Evolutionary conservation across 2,888 invertebrate genomes (phyloP), one percentile per base, ranked within the genome.

Genomic region (Parnassius mnemosyne): DNA sequence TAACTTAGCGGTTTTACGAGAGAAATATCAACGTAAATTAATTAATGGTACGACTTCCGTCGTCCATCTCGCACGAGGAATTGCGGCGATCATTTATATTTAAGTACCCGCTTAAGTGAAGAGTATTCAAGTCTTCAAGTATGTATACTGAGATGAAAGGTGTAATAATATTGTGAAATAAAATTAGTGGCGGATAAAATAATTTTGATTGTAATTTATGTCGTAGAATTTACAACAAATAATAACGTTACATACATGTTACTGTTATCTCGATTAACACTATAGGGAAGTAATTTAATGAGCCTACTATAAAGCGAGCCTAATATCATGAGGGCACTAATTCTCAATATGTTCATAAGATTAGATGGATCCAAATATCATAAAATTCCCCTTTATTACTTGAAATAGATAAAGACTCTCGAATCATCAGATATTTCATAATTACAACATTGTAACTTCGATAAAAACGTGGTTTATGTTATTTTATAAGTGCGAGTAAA

Each of bases 1-100:
- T 86, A 85, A 84, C 70, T 84, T 81, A 74, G 67, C 73, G 60
- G 74, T 73, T 85, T 86, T 81, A 85, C 78, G 81, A 79, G 80
- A 78, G 71, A 80, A 79, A 83, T 81, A 82, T 82, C 77, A 77
- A 77, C 77, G 74, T 71, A 80, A 81, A 84, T 81, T 82, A 79
- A 85, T 81, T 65, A 58, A 54, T 53, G 52, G 46, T 50, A 52
- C 54, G 60, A 65, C 68, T 71, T 69, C 70, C 69, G 69, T 67
- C 68, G 43, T 68, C 55, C 59, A 47, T 60, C 65, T 65, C 59
- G 59, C 61, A 61, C 44, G 52, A 53, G 47, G 46, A 44, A 58
- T 52, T 53, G 52, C 43, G 10, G 51, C 50, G n/a, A 44, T 59
- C 25, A 49, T 53, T 53, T 41, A 49, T 46, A 61, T 52, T 16